These are phyloP conservation scores for Agriopis leucophaearia DNA, from an alignment of 2,888 invertebrate species.

Conservation along the genomic window DNA sequence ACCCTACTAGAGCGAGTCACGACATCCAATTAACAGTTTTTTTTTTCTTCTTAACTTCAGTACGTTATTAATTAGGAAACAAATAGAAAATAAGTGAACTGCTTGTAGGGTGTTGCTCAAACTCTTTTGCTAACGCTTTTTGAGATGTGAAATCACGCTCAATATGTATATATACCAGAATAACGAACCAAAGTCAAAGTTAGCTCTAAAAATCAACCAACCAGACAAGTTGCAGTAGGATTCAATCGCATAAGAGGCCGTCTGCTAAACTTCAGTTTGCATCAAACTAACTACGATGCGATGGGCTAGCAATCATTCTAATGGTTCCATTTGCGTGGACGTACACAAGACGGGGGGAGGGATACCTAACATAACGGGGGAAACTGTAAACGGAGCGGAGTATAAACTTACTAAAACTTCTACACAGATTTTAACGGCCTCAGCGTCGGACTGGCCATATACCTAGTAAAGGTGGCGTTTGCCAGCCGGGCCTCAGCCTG, in stretches of 20 bases:
- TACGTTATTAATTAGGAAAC: background rate
- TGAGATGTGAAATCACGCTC: background rate
- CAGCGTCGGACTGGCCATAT: no score
- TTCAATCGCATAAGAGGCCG: conserved; percentile 80
- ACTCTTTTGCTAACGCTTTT: no score
- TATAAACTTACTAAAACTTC: no score
- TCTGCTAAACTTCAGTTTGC: conserved; percentile 68
- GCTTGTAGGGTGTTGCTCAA: no score
- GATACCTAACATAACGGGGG: no score
- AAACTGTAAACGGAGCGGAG: no score
- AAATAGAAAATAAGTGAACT: background rate
- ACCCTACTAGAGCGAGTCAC: no score
- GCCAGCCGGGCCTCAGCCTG: no score
- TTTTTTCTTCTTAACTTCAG: background rate
- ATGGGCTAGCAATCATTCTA: conserved; percentile 79
- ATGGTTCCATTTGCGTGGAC: conserved; percentile 60
- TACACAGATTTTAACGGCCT: no score
- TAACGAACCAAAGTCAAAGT: conserved; percentile 15
- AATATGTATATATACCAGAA: conserved; percentile 10
- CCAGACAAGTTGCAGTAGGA: conserved; percentile 60
- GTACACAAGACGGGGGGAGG: conserved; percentile 37
- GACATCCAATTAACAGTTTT: no score
- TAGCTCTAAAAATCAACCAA: conserved; percentile 27
- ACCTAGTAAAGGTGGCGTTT: no score
- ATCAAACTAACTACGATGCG: conserved; percentile 63